These are phyloP conservation scores for Phania funesta DNA, from an alignment of 2,888 invertebrate genomes.

Conservation along the genomic window DNA sequence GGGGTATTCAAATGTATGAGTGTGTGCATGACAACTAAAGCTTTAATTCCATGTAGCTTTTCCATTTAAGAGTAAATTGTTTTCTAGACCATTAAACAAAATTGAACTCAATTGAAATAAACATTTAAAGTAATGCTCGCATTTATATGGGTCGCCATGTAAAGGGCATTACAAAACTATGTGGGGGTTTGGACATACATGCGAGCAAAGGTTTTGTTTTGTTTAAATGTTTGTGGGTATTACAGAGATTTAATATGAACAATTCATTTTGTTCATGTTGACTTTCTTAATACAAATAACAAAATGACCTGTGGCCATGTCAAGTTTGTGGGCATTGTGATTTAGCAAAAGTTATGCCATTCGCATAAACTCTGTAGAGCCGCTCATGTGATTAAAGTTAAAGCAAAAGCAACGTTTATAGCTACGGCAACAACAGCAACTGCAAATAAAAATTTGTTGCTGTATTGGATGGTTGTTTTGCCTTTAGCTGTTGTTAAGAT, in stretches of 20 bases:
- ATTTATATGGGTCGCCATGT: neutral
- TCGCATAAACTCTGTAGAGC: neutral
- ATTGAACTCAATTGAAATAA: conserved; percentile 22
- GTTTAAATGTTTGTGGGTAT: neutral
- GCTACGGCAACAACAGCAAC: neutral
- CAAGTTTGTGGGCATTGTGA: conserved; percentile 19
- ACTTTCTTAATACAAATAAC: neutral
- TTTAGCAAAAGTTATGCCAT: neutral
- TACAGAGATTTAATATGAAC: conserved; percentile 31
- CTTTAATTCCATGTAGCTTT: conserved; percentile 1
- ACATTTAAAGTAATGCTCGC: conserved; percentile 15
- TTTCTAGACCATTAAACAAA: conserved; percentile 32
- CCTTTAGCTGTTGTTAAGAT: too few species aligned
- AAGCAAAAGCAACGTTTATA: neutral
- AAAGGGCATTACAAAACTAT: neutral
- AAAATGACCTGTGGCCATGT: conserved; percentile 16
- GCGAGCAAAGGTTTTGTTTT: too few species aligned
- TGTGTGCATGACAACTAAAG: neutral
- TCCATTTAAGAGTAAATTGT: conserved; percentile 16
- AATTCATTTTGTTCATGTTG: neutral
- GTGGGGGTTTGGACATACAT: neutral
- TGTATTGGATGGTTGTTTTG: neutral
- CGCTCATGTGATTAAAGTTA: conserved; percentile 26
- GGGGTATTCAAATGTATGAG: neutral
- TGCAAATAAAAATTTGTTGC: neutral